Evolutionary conservation across 1,140 invertebrate species (phyloP), one percentile per base, ranked within the genome.

Genomic region (Propsilocerus akamusi): DNA sequence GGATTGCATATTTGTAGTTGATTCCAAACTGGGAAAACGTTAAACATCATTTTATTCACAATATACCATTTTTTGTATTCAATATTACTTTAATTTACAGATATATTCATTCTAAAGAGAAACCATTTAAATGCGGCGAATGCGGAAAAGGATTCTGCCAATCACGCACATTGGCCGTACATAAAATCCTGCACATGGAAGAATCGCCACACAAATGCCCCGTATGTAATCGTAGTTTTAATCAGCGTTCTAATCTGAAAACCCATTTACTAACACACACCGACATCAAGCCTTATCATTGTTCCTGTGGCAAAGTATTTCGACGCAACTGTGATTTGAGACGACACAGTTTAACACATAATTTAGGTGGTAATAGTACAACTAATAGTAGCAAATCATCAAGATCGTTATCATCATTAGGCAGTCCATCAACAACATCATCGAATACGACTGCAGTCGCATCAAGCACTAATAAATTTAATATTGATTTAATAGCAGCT

Each of bases 121-220:
- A 96, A 62, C 92, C 93, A 0, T 97, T 94, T 73, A 95, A 92
- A 68, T 97, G 93, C 65, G 80, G 78, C 14, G 87, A 94, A 66
- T 97, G 93, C 61, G 89, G 90, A 47, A 96, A 96, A 68, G 92
- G 91, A 11, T 97, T 97, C 71, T 96, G 92, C 63, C 93, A 97
- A 61, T 89, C 86, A 14, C 72, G 92, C 28, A 96, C 92, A 1
- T 68, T 97, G 53, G 89, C 90, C 7, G 89, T 94, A 3, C 92
- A 97, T 72, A 89, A 88, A 63, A 90, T 92, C 58, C 72, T 90
- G 5, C 88, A 92, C 63, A 82, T 90, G 80, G 86, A 91, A 61
- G 86, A 92, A 59, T 89, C 86, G 0, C 88, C 87, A 1, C 87
- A 92, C 70, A 91, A 91, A 65, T 92, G 88, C 60, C 87, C 86